phyloP scores from a whole-genome alignment of 2,113 vertebrate genomes.

The Hipposideros armiger region DNA sequence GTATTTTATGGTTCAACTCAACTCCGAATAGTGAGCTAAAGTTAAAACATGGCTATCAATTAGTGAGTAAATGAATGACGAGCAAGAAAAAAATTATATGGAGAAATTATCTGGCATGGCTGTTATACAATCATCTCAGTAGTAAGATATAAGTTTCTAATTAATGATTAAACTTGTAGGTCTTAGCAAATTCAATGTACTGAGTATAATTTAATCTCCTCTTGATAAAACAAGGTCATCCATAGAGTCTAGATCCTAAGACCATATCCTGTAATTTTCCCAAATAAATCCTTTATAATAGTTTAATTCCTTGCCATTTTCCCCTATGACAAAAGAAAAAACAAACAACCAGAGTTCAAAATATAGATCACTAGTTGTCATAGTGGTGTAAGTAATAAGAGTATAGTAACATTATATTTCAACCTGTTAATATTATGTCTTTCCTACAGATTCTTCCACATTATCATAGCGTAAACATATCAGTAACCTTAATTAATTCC shows the following conservation, averaged over 20 bases:
- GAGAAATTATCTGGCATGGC: slow-evolving; percentile 5
- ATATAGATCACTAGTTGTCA: not conserved
- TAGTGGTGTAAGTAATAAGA: not conserved
- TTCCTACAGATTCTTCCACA: not conserved
- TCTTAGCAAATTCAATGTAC: slow-evolving; percentile 18
- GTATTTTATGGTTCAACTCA: slow-evolving; percentile 21
- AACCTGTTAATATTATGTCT: not conserved
- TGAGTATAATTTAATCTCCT: slow-evolving; percentile 17
- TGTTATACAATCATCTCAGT: not conserved
- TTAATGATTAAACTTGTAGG: slow-evolving; percentile 49
- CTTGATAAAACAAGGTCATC: slow-evolving; percentile 33
- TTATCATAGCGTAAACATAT: slow-evolving; percentile 1
- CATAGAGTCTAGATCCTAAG: not conserved
- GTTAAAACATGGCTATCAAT: slow-evolving; percentile 18
- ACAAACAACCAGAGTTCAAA: not conserved
- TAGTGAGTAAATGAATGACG: not conserved
- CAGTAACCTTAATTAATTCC: slow-evolving; percentile 14
- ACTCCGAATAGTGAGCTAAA: not conserved
- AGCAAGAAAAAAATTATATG: not conserved
- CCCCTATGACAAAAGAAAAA: not conserved
- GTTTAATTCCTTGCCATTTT: slow-evolving; percentile 26
- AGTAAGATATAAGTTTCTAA: slow-evolving; percentile 18
- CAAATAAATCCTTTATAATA: slow-evolving; percentile 12
- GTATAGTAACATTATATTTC: not conserved
- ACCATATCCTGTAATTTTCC: not conserved